Evolutionary conservation across 2,113 vertebrate species (phyloP), one percentile per base, ranked within the genome.

Genomic region (Pteropus alecto): DNA sequence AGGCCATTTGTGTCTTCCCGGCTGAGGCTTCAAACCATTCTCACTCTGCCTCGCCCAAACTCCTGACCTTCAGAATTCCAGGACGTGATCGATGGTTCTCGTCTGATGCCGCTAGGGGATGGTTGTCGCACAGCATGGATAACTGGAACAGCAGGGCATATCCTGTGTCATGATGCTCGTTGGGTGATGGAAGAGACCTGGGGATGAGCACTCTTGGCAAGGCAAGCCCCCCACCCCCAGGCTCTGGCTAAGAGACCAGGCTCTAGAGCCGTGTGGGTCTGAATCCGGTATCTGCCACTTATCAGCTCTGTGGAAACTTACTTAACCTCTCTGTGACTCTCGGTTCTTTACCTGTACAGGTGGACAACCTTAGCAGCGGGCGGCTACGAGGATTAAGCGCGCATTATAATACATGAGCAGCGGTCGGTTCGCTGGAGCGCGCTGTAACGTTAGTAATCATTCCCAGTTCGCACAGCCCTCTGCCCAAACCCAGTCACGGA

Each of bases 401-500:
- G 22, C 14, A n/a, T n/a, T n/a, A n/a, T 5, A 6, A 2, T 2
- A 22, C 7, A 24, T 4, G 15, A 35, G 78, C 3, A 61, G 41
- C 38, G 4, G 41, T 35, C 1, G 35, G 76, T 16, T 67, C 10
- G 5, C 1, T 2, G 28, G 38, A 56, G 73, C 1, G 0, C 38
- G 10, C 51, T 5, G 28, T 60, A 9, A 14, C 6, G 15, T 65
- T 83, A 60, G 41, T 35, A 7, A 41, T 46, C 46, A 12, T 46
- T 28, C n/a, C 58, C 0, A 0, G 2, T 19, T 3, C 13, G 61
- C 68, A 6, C 7, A 7, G n/a, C 7, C 26, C 28, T 56, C 1
- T 0, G 56, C 30, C 73, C 35, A 5, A 6, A 22, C 10, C 2
- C 8, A 14, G 28, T 4, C 24, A 2, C 60, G 3, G 67, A 67